Percentiles rank a stretch among this genome's conserved stretches.
These are phyloP conservation scores for Chroicocephalus ridibundus DNA, from an alignment of 2,113 vertebrate species.

Conservation along the genomic window DNA sequence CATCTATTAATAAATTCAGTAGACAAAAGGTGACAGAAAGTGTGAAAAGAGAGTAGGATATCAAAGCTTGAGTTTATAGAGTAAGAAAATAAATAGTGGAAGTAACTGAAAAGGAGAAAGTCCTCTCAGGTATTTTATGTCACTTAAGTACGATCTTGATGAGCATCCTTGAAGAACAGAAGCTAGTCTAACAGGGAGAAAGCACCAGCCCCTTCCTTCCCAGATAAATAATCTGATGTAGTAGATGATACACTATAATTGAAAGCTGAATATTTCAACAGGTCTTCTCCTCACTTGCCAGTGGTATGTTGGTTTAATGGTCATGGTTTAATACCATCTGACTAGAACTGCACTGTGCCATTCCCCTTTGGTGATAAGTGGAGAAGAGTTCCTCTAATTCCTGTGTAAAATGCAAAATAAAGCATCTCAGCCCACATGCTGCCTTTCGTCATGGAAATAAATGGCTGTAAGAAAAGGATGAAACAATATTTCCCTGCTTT, in stretches of 20 bases:
- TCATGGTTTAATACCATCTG: neutral
- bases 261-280: neutral
- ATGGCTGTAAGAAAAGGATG: neutral
- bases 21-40: neutral
- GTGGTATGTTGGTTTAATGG: neutral
- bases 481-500: constrained; percentile 1
- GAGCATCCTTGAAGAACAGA: neutral
- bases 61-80: neutral
- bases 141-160: neutral
- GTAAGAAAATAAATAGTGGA: neutral
- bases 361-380: neutral
- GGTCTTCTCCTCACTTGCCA: neutral
- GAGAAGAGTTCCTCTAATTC: neutral
- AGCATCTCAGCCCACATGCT: neutral
- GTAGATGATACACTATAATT: neutral
- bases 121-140: neutral
- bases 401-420: neutral
- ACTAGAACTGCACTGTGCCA: neutral
- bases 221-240: neutral
- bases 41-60: neutral
- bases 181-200: neutral
- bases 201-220: neutral
- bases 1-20: neutral
- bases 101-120: neutral
- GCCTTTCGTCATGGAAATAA: neutral